Evolutionary conservation across 2,797 vertebrate species (phyloP), one percentile per base, ranked within the genome.

Genomic region (Chromobotia macracanthus): DNA sequence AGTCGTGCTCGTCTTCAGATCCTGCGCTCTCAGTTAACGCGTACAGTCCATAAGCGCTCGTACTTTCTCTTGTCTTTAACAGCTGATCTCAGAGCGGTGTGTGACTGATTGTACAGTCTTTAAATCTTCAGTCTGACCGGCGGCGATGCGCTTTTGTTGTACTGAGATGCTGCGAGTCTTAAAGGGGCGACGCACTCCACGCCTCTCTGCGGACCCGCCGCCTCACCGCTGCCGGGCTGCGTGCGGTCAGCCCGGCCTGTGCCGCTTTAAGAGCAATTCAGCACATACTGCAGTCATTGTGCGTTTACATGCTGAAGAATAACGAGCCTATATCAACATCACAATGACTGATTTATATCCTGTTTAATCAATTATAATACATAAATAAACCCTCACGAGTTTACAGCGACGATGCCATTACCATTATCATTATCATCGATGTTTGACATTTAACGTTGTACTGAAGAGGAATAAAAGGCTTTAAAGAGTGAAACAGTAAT

Each of bases 101-200:
- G 64, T 56, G 15, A 9, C 21, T 7, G 74, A n/a, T n/a, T n/a
- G n/a, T n/a, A n/a, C n/a, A n/a, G n/a, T n/a, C 51, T 76, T 67
- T 67, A 69, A 41, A 61, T 77, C 65, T 50, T 44, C 41, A 70
- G 31, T 25, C 28, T 70, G 56, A 80, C 71, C 65, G 21, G 68
- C 65, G 25, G 81, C 58, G 50, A 74, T 65, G 71, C 80, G 51
- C 67, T 64, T 68, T 70, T 85, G 53, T 80, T 64, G 78, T 78
- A 78, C 51, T 66, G 78, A 82, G 75, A 77, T 73, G 73, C 56
- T 76, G 23, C 31, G 66, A 41, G 66, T 79, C 72, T 85, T 85
- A 85, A 85, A 85, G 73, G 64, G 84, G 82, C 58, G 82, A 73
- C 70, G 31, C 61, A 38, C 23, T 61, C 19, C 51, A 55, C 41